These are phyloP conservation scores for Cirrhinus mrigala DNA, from an alignment of 2,797 vertebrate species.

Conservation along the genomic window DNA sequence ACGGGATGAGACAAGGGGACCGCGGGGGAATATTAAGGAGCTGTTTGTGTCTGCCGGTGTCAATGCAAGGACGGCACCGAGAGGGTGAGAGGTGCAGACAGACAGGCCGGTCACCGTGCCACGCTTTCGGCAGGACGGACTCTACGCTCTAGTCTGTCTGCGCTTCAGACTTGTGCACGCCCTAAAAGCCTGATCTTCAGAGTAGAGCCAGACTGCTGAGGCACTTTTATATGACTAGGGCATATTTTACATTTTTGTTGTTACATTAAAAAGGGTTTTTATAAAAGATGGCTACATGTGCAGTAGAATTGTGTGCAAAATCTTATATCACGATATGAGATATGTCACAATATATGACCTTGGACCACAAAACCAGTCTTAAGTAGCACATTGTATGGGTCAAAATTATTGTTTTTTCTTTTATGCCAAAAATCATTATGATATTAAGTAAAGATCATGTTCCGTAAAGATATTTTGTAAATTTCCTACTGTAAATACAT, in stretches of 20 bases:
- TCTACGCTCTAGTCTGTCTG: neutral
- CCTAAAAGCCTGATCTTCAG: neutral
- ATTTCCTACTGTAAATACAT: too few species aligned
- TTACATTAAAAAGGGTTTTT: neutral
- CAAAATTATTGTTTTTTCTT: too few species aligned
- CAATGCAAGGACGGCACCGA: conserved; percentile 52
- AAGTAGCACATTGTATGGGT: too few species aligned
- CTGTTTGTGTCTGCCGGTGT: conserved; percentile 59
- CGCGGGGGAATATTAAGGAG: conserved; percentile 80
- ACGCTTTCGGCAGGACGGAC: conserved; percentile 30
- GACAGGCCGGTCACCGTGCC: conserved; percentile 58
- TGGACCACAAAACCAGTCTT: too few species aligned
- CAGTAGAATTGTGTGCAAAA: neutral
- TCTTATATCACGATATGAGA: too few species aligned
- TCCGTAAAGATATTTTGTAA: too few species aligned
- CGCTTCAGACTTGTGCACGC: neutral
- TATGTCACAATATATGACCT: too few species aligned
- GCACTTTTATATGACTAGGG: neutral
- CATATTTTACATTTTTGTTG: neutral
- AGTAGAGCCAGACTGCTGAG: neutral
- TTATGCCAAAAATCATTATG: too few species aligned
- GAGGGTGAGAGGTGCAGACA: conserved; percentile 47
- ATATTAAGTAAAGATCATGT: too few species aligned
- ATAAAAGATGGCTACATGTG: neutral
- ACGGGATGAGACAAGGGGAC: conserved; percentile 64